phyloP scores from a whole-genome alignment of 2,113 vertebrate species.

The Sinosuthora webbiana region DNA sequence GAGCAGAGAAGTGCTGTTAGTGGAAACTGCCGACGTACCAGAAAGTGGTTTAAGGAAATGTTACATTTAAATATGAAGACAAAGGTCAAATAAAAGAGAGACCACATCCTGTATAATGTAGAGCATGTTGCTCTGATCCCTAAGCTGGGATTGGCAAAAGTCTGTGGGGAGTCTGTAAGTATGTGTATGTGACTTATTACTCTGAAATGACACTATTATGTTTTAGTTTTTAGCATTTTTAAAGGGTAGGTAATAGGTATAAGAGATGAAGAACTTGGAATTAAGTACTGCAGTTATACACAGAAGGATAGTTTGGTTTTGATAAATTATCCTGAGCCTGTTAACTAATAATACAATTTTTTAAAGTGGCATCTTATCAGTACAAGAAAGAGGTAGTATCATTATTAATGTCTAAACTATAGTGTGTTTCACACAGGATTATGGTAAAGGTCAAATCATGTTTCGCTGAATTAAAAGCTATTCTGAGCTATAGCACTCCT shows the following conservation, averaged over 20 bases:
- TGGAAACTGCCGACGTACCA: constrained; percentile 40
- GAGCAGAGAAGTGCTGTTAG: not conserved
- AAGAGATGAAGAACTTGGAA: constrained; percentile 92
- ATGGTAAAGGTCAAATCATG: constrained; percentile 97
- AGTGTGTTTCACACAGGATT: constrained; percentile 96
- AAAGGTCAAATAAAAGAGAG: constrained; percentile 74
- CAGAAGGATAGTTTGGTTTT: constrained; percentile 99
- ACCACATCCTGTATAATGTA: constrained; percentile 48
- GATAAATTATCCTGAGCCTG: constrained; percentile 92
- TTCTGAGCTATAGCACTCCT: constrained; percentile 98
- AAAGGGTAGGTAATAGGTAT: constrained; percentile 98
- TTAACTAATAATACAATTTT: constrained; percentile 99
- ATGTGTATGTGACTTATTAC: constrained; percentile 88
- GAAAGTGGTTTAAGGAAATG: constrained; percentile 69
- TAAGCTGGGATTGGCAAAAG: constrained; percentile 58
- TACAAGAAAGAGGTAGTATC: constrained; percentile 89
- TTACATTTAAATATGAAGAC: constrained; percentile 69
- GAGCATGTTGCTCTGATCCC: constrained; percentile 59
- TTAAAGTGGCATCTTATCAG: constrained; percentile 90
- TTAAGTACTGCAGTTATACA: constrained; percentile 95
- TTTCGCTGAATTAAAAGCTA: constrained; percentile 99
- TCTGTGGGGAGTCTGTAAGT: constrained; percentile 82
- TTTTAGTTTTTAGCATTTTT: constrained; percentile 95
- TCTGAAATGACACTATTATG: constrained; percentile 86
- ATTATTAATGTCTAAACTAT: constrained; percentile 99